Percentiles rank a stretch among this genome's conserved stretches.
phyloP scores from a whole-genome alignment of 2,888 invertebrate species.

The Hemicrepidius hirtus region DNA sequence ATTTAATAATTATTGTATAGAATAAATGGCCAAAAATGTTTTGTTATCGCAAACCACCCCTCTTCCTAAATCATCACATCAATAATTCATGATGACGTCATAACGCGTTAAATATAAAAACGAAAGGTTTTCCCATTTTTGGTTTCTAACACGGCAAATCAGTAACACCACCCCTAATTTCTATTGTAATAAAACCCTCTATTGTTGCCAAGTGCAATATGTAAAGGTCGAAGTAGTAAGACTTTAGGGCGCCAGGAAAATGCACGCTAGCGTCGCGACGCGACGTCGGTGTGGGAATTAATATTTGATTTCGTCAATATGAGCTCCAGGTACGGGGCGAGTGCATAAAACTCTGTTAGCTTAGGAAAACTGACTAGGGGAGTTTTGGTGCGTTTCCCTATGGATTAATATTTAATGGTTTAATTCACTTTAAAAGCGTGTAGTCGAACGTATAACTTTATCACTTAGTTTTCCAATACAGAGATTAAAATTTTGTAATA shows the following conservation, averaged over 20 bases:
- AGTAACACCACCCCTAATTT: no score
- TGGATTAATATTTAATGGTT: constrained; percentile 17
- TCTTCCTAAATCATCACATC: neutral
- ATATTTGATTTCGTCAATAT: constrained; percentile 39
- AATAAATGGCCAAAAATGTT: neutral
- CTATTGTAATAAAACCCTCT: neutral
- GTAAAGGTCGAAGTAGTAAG: constrained; percentile 24
- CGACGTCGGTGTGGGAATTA: constrained; percentile 31
- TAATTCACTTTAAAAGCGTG: constrained; percentile 27
- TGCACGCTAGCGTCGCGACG: constrained; percentile 39
- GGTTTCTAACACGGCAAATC: no score
- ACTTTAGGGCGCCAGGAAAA: constrained; percentile 14
- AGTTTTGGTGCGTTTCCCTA: neutral
- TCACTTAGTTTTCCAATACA: neutral
- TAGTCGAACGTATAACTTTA: neutral
- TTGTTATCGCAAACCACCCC: neutral
- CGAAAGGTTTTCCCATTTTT: neutral
- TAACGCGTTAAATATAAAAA: neutral
- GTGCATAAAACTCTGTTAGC: constrained; percentile 16
- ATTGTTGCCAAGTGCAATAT: constrained; percentile 14
- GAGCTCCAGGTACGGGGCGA: constrained; percentile 34
- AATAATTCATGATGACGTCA: constrained; percentile 11
- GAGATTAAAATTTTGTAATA: constrained; percentile 12
- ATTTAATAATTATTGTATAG: neutral
- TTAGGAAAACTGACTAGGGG: neutral